Percentiles rank a stretch among this genome's conserved stretches.
phyloP scores from a whole-genome alignment of 2,113 vertebrate genomes.

The Chloropsis cyanopogon region DNA sequence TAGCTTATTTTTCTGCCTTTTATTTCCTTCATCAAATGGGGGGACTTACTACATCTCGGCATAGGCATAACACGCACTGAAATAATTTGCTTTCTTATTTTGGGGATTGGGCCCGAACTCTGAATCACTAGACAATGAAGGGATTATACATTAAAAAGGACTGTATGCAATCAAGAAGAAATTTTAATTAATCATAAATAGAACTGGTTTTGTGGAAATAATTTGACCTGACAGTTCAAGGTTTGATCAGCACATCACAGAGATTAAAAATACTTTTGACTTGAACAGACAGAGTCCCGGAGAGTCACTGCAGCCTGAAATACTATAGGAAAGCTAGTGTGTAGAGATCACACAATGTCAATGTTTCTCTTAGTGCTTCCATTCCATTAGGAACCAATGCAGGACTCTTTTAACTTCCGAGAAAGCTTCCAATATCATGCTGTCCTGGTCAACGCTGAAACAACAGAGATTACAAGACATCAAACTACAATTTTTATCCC shows the following conservation, averaged over 20 bases:
- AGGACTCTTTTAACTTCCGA: constrained; percentile 68
- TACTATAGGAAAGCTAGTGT: constrained; percentile 65
- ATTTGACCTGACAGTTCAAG: constrained; percentile 75
- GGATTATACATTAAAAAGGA: constrained; percentile 71
- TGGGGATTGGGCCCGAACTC: constrained; percentile 59
- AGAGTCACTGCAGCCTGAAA: constrained; percentile 66
- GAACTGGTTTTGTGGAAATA: constrained; percentile 72
- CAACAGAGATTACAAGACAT: constrained; percentile 71
- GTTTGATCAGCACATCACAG: constrained; percentile 77
- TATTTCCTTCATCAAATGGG: constrained; percentile 12
- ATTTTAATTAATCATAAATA: constrained; percentile 79
- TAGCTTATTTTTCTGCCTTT: neutral
- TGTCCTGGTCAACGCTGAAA: constrained; percentile 62
- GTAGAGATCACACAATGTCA: constrained; percentile 65
- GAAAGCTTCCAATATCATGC: constrained; percentile 66
- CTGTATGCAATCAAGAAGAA: constrained; percentile 74
- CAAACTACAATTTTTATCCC: constrained; percentile 70
- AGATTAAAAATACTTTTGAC: constrained; percentile 77
- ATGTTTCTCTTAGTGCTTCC: constrained; percentile 71
- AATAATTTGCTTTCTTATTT: constrained; percentile 38
- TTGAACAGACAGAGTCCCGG: constrained; percentile 67
- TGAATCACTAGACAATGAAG: constrained; percentile 66
- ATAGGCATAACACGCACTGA: neutral
- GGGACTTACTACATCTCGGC: neutral
- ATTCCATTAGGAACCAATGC: constrained; percentile 61